Evolutionary conservation across 92 coral and sea anemone species (phyloP).

Genomic region (Chrysogorgia sp.): DNA sequence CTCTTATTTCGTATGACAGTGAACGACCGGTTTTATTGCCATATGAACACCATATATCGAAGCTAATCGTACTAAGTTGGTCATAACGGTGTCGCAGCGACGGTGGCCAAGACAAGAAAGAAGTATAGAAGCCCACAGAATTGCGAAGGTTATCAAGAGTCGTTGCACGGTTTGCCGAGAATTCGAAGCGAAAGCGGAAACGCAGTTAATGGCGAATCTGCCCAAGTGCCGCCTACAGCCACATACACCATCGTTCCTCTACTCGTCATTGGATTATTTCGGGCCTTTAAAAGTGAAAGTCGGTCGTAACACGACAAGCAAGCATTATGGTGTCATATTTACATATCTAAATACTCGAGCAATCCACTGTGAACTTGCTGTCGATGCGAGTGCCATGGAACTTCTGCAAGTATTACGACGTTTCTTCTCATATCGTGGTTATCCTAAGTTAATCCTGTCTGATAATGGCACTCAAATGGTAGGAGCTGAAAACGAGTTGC

Average conservation of each 20-base stretch:
- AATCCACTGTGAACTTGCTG: slow-evolving; percentile 55
- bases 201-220: slow-evolving; percentile 60
- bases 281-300: slow-evolving; percentile 59
- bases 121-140: slow-evolving; percentile 55
- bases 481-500: slow-evolving; percentile 54
- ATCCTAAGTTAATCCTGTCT: slow-evolving; percentile 43
- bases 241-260: slow-evolving; percentile 60
- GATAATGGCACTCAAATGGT: slow-evolving; percentile 55
- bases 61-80: slow-evolving; percentile 59
- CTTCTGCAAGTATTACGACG: slow-evolving; percentile 61
- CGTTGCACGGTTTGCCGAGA: slow-evolving; percentile 53
- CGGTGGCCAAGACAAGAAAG: slow-evolving; percentile 54
- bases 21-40: slow-evolving; percentile 60
- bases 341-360: slow-evolving; percentile 60
- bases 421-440: slow-evolving; percentile 57
- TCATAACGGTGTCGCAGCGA: slow-evolving; percentile 60
- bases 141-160: slow-evolving; percentile 47
- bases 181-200: slow-evolving; percentile 41
- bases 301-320: slow-evolving; percentile 63
- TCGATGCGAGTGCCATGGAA: slow-evolving; percentile 61
- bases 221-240: slow-evolving; percentile 58
- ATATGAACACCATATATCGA: slow-evolving; percentile 52
- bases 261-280: slow-evolving; percentile 56
- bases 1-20: slow-evolving; percentile 52
- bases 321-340: slow-evolving; percentile 58